Evolutionary conservation across 2,888 invertebrate species (phyloP).

Genomic region (Tiliacea citrago): DNA sequence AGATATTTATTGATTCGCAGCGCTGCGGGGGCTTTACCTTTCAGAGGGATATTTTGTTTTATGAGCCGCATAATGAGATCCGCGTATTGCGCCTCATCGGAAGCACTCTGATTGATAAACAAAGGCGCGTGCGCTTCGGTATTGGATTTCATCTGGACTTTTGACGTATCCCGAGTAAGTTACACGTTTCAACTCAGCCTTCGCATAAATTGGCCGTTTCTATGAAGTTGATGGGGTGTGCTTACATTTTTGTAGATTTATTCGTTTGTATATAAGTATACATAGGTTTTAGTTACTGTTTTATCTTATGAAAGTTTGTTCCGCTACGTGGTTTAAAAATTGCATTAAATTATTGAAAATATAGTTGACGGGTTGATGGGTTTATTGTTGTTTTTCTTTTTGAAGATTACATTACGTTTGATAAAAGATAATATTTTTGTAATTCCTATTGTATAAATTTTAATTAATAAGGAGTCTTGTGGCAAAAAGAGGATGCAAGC

Average conservation of each 20-base stretch:
- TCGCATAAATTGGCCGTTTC: constrained; percentile 63
- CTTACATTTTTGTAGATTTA: constrained; percentile 81
- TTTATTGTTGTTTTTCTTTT: constrained; percentile 38
- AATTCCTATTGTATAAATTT: not conserved
- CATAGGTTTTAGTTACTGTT: constrained; percentile 88
- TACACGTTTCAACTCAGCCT: constrained; percentile 28
- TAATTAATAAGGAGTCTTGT: not conserved
- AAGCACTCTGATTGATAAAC: constrained; percentile 84
- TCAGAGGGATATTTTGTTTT: constrained; percentile 83
- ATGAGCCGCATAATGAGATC: constrained; percentile 80
- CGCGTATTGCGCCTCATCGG: constrained; percentile 81
- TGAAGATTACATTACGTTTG: not conserved
- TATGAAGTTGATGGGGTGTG: constrained; percentile 50
- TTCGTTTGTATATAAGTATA: constrained; percentile 90
- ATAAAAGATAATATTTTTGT: not conserved
- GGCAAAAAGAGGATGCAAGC: not conserved
- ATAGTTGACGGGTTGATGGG: constrained; percentile 41
- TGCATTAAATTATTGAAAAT: constrained; percentile 76
- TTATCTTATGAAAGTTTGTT: constrained; percentile 79
- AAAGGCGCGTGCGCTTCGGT: constrained; percentile 83
- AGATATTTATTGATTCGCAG: constrained; percentile 86
- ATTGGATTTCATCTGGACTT: constrained; percentile 86
- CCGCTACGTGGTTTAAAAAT: constrained; percentile 76
- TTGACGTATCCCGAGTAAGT: constrained; percentile 67
- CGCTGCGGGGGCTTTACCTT: constrained; percentile 86